Conservation (phyloP, 2,797 vertebrate genomes). For the Columba guinea region DNA sequence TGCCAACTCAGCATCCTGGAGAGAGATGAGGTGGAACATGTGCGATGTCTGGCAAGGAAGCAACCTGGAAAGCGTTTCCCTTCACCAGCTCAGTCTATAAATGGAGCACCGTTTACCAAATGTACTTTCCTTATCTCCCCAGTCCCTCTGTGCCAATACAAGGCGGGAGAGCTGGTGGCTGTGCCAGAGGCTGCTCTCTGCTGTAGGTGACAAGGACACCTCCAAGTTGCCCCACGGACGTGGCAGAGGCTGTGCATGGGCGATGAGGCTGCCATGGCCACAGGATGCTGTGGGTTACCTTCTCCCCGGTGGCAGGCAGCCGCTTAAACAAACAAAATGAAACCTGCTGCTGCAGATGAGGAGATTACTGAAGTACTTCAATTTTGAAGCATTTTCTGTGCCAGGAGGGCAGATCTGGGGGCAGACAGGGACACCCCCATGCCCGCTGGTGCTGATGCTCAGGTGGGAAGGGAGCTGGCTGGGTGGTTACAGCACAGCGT, state of each 20-base stretch:
- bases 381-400: background rate
- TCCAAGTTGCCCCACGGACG: accelerated
- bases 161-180: background rate
- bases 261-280: accelerated
- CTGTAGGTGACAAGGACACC: background rate
- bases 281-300: constrained; percentile 16
- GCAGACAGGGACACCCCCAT: background rate
- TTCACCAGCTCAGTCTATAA: background rate
- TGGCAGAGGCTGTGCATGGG: background rate
- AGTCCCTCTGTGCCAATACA: accelerated
- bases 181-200: background rate
- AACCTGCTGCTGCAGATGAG: background rate
- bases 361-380: background rate
- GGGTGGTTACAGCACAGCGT: accelerated
- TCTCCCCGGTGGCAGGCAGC: background rate
- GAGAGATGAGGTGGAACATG: background rate
- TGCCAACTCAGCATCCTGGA: background rate
- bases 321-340: background rate
- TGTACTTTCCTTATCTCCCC: background rate
- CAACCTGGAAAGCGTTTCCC: background rate
- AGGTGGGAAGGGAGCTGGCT: background rate
- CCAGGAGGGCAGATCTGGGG: background rate
- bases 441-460: background rate
- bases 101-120: accelerated
- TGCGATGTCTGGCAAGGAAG: background rate